Evolutionary conservation across 2,888 invertebrate genomes (phyloP), one percentile per base, ranked within the genome.

Genomic region (Epirrhoe tristata): DNA sequence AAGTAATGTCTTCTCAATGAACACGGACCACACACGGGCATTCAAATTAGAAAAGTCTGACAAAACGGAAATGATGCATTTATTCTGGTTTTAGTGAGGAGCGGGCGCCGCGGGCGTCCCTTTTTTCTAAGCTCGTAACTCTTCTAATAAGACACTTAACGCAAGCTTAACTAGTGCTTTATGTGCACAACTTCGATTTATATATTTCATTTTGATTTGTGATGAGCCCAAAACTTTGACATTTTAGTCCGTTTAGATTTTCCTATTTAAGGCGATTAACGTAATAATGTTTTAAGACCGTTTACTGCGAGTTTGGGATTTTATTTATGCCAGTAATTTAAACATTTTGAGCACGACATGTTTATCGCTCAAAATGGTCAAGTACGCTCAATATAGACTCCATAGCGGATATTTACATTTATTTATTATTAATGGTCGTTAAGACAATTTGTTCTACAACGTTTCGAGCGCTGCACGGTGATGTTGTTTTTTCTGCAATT

Each of bases 31-130:
- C 91, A 91, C 91, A 89, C 88, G 81, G 80, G 69, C 81, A 84
- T 85, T 86, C 82, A 84, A 91, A 90, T 91, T 89, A 89, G 87
- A 88, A 91, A 90, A 89, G 80, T 85, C 85, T 77, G 80, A 85
- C 86, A 86, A 87, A 89, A 89, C 88, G 89, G 90, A 91, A 91
- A 91, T 84, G 85, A 85, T 83, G 85, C 87, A 91, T 91, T 87
- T 87, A 88, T 89, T 87, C 81, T 82, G 79, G 82, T 81, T 82
- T 84, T 81, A 84, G 85, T 84, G 81, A 81, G 80, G 79, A 80
- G 78, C 78, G 76, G 76, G 79, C 90, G 86, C 91, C 83, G 88
- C 91, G 85, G 92, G 91, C 87, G 89, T 86, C 82, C 89, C 82
- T 86, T 84, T 81, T 83, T 84, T 87, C 83, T 81, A 87, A 87